Conservation (phyloP, 2,888 invertebrate species). For the Ophraella communa region DNA sequence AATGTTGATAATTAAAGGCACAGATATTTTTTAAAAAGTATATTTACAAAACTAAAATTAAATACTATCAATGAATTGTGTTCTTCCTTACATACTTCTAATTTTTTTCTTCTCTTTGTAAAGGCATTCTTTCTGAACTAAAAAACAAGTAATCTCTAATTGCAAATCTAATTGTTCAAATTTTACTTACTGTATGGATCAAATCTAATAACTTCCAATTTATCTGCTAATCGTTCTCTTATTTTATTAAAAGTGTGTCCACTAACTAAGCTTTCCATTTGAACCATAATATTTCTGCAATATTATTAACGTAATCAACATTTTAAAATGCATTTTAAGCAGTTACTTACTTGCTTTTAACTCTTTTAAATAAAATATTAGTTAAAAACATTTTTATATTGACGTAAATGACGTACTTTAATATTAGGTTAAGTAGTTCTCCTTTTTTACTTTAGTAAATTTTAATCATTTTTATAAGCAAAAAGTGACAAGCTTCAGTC, state of each 20-base stretch:
- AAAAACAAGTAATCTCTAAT: no score
- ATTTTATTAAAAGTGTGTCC: constrained; percentile 73
- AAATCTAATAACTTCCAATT: constrained; percentile 75
- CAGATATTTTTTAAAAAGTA: no score
- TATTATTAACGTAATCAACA: no score
- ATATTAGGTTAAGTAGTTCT: no score
- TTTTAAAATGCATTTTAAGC: neutral
- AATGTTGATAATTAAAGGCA: no score
- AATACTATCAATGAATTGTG: neutral
- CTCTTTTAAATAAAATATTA: constrained; percentile 72
- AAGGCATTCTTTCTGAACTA: constrained; percentile 72
- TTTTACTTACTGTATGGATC: constrained; percentile 79
- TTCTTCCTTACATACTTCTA: constrained; percentile 66
- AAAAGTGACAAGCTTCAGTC: no score
- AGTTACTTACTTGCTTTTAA: constrained; percentile 76
- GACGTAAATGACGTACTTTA: no score
- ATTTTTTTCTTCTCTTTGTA: constrained; percentile 80
- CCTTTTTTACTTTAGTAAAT: no score
- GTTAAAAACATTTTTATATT: constrained; percentile 69
- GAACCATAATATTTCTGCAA: constrained; percentile 74
- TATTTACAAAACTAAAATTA: constrained; percentile 2
- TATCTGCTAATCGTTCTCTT: constrained; percentile 78
- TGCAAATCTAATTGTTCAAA: no score
- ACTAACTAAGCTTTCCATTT: constrained; percentile 79
- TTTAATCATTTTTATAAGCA: no score